A percentile compares a stretch with the other conserved stretches of the same genome.
Conservation (phyloP, 2,888 invertebrate genomes). For the Cantharis nigra region DNA sequence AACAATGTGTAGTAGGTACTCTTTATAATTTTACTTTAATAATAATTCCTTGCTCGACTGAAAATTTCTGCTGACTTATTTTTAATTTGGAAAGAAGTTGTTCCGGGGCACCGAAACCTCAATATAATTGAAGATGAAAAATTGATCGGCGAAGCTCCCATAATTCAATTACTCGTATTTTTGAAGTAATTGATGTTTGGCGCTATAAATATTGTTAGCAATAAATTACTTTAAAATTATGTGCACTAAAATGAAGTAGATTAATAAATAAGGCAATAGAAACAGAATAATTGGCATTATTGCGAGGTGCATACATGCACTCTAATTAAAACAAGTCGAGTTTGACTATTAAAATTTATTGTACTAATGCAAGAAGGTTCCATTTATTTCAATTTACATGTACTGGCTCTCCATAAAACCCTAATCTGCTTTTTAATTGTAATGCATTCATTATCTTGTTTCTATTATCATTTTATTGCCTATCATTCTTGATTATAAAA, state of each 20-base stretch:
- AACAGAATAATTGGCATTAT: neutral
- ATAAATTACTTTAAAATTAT: neutral
- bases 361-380: neutral
- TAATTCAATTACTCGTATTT: neutral
- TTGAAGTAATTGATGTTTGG: neutral
- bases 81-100: neutral
- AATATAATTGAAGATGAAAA: neutral
- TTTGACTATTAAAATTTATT: conserved; percentile 1
- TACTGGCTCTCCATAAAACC: neutral
- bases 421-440: neutral
- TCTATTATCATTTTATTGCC: neutral
- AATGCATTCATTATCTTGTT: neutral
- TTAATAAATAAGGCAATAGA: conserved; percentile 1
- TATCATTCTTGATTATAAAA: neutral
- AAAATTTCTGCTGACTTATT: neutral
- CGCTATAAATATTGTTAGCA: neutral
- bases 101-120: neutral
- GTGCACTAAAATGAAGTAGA: neutral
- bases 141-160: neutral
- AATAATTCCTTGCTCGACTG: neutral
- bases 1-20: neutral
- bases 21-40: neutral
- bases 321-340: conserved; percentile 1
- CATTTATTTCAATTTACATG: neutral
- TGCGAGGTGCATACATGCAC: neutral